phyloP scores from a whole-genome alignment of 2,113 vertebrate genomes.

The Noturus placidus region DNA sequence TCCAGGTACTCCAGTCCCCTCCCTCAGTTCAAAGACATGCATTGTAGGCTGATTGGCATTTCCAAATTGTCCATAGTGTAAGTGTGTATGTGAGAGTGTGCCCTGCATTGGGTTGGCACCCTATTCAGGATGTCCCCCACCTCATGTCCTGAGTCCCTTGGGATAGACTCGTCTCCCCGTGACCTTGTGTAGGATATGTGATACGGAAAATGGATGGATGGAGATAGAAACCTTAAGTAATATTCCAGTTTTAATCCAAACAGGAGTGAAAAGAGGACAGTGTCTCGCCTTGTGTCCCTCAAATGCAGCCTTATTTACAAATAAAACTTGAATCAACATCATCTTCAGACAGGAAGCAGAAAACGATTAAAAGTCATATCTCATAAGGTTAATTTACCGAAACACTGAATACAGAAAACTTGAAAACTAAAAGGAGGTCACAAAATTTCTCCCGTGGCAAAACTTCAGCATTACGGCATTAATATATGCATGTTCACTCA shows the following conservation, averaged over 20 bases:
- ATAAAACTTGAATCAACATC: neutral
- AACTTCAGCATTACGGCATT: slow-evolving; percentile 2
- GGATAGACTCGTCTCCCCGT: no score
- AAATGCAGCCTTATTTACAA: neutral
- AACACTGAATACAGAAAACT: neutral
- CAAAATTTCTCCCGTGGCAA: slow-evolving; percentile 2
- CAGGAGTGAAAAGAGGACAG: neutral
- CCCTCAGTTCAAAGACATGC: no score
- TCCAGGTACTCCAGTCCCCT: no score
- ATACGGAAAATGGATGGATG: no score
- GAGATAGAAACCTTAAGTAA: neutral
- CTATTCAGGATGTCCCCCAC: no score
- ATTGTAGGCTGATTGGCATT: no score
- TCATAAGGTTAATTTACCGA: neutral
- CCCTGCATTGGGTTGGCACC: no score
- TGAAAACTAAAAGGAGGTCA: slow-evolving; percentile 8
- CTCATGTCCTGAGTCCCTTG: no score
- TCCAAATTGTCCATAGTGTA: no score
- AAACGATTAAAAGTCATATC: neutral
- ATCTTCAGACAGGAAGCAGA: neutral
- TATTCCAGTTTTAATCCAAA: neutral
- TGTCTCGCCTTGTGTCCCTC: neutral
- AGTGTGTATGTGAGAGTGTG: no score
- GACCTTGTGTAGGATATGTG: no score
- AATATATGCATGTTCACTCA: slow-evolving; percentile 7